Base-by-base conservation (phyloP, 1,140 invertebrate species). In the Conus ventricosus region DNA sequence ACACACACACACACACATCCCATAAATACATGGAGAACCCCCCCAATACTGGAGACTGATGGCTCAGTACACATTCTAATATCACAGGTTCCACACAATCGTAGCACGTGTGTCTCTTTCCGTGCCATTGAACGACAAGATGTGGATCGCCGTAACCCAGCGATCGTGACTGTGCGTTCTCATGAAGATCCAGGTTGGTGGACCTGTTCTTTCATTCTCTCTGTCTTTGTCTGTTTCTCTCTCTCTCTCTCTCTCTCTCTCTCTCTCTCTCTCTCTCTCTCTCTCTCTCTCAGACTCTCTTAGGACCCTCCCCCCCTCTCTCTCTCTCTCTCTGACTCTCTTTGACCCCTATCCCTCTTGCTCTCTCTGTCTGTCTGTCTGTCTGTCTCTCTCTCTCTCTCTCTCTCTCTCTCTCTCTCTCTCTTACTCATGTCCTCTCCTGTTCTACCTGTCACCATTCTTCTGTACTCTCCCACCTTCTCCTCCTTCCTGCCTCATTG, bases 81-180 rank as follows among this genome's bases (percentile, higher is more conserved):
- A 55, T 83, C 53, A 55, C 81, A 89, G 89, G 60, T 89, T 11
- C 67, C 80, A 5, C 78, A 75, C 39, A 76, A 87, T 55, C 63
- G 39, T 6, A 54, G n/a, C 76, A 84, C 89, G 15, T 89, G 89
- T 76, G 55, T 89, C 17, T 86, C 71, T 5, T 89, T 89, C 78
- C 80, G 89, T 13, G 89, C 84, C 13, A 53, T 85, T 60, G 89
- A 89, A 55, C 60, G 55, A n/a, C 55, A 25, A 4, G 81, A 84
- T 25, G 89, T 80, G 17, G n/a, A 80, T 5, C 20, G 89, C 1
- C 80, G 71, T 11, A 85, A 67, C 20, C 89, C 89, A 10, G 89
- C 89, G 0, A 85, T 55, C 15, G 85, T 89, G n/a, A 83, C 76
- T 17, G 78, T 89, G n/a, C 81, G 39, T 1, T 5, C 87, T 5